Evolutionary conservation across 2,113 vertebrate species (phyloP), one percentile per base, ranked within the genome.

Genomic region (Tupaia tana): DNA sequence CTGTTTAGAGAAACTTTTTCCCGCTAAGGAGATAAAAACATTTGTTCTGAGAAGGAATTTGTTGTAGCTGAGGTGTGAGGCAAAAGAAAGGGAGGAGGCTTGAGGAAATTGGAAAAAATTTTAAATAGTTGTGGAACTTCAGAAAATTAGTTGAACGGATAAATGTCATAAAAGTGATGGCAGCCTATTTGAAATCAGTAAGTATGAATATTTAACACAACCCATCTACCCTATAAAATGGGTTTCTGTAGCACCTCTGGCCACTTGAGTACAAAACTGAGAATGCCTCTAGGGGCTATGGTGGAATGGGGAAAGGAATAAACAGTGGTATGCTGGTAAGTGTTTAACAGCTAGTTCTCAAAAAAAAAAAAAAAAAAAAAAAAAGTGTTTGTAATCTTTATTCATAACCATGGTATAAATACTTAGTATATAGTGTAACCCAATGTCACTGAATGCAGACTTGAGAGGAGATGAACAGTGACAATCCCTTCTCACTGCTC

Each of bases 371-470:
- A 66, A 83, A 64, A 84, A 29, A 54, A 6, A 4, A 34, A 19
- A 64, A 22, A 56, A 71, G 90, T 64, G 27, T 78, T 91, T 95
- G 43, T 59, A 74, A 86, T 66, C 16, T 78, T 90, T 83, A 64
- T 14, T 95, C 29, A 61, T 69, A 88, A 64, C 31, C 31, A 8
- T 84, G 20, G 20, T 58, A 5, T 64, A 86, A 90, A 86, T 88
- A 15, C 19, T 78, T 1, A n/a, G 7, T 79, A 73, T 15, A 19
- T 56, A 22, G 16, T 64, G 63, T 16, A 58, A 1, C 63, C 54
- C 77, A 74, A 86, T 11, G 22, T 86, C 58, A 56, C 27, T 15
- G 14, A 87, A 63, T 82, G 18, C 16, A 43, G 54, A 87, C 64
- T 77, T 90, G 69, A n/a, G 6, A 86, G 77, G 66, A 91, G 34